Evolutionary conservation across 2,797 vertebrate genomes (phyloP), one percentile per base, ranked within the genome.

Genomic region (Chaenodraco wilsoni): DNA sequence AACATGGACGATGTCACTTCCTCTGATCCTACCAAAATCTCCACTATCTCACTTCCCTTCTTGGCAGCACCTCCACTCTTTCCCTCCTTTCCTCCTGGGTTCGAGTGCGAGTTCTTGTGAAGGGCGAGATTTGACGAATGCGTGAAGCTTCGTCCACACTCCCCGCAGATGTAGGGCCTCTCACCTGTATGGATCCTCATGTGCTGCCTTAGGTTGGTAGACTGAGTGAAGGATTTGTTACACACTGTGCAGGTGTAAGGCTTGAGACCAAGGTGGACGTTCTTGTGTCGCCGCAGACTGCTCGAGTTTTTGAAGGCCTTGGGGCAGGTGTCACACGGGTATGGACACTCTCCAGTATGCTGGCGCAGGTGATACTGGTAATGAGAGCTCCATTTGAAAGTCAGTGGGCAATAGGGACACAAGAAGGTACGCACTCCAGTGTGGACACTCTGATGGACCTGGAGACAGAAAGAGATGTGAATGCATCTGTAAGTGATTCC

Each of bases 231-330:
- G 54, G 96, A 95, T 65, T 97, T 96, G 82, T 93, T 95, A 23
- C 97, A 98, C 77, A 96, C 93, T 0, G 92, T 81, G 68, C 96
- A 98, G 7, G 95, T 95, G 55, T 97, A 97, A 27, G 97, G 96
- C 27, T 97, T 96, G 78, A 96, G 94, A 17, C 97, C 97, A 0
- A 97, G 96, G 85, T 98, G 97, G 43, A 96, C 95, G 8, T 96
- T 97, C 62, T 96, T 96, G 92, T 98, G 97, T 31, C 97, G 93
- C 54, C 96, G 94, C 82, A 98, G 93, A 76, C 96, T 96, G 55
- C 97, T 97, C 0, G 97, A 96, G 91, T 97, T 97, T 91, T 98
- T 98, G 90, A 98, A 98, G 84, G 97, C 96, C 85, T 98, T 98
- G 71, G 96, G 95, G 72, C 97, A 98, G 41, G 92, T 93, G 4